These are phyloP conservation scores for Parotocinclus haroldoi DNA, from an alignment of 2,797 vertebrate genomes.

Conservation along the genomic window DNA sequence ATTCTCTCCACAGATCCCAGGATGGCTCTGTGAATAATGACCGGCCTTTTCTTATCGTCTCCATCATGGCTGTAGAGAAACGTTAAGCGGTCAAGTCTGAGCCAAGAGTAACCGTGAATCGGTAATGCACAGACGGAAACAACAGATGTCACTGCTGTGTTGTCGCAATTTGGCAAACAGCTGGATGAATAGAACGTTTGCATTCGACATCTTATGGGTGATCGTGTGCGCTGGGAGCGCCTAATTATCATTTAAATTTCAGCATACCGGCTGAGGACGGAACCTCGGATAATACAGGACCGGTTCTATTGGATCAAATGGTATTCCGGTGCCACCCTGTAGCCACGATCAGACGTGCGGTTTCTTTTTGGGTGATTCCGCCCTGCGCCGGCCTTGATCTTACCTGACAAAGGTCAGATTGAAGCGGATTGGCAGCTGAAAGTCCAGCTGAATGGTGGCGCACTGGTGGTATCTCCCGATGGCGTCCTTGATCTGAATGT, in stretches of 20 bases:
- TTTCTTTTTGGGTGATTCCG: no score
- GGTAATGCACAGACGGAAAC: conserved; percentile 24
- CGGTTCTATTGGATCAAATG: no score
- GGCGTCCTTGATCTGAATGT: conserved; percentile 97
- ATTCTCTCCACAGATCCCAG: conserved; percentile 96
- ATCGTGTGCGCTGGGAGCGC: no score
- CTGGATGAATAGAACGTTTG: no score
- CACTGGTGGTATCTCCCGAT: conserved; percentile 97
- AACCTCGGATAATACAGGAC: no score
- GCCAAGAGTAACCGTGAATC: background rate
- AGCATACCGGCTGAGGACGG: no score
- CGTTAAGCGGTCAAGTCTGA: no score
- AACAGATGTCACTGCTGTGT: conserved; percentile 42
- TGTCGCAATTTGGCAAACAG: background rate
- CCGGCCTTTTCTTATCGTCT: conserved; percentile 91
- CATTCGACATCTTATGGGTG: no score
- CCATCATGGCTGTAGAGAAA: conserved; percentile 80
- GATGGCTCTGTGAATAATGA: conserved; percentile 95
- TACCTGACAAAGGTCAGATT: conserved; percentile 93
- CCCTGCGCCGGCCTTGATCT: no score
- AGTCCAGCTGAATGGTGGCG: conserved; percentile 95
- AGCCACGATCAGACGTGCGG: background rate
- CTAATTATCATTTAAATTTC: no score
- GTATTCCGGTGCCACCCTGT: no score
- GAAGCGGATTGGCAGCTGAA: conserved; percentile 94